Percentiles rank a stretch among this genome's conserved stretches.
phyloP scores from a whole-genome alignment of 2,888 invertebrate species.

The Quadroppia sp. region DNA sequence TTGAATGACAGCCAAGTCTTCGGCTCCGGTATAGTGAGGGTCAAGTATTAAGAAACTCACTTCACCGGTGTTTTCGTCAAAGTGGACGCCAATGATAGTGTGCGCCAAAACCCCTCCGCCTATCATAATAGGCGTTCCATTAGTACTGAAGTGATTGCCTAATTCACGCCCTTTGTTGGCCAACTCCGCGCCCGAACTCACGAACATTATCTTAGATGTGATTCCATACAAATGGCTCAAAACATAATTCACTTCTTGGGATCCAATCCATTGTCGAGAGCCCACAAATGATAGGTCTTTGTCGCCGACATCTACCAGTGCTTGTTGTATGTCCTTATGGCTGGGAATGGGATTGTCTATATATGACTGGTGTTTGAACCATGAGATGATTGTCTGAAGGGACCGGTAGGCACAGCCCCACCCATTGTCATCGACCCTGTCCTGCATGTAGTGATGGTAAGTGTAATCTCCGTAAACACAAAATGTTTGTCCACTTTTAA shows the following conservation, averaged over 20 bases:
- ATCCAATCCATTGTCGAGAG: conserved; percentile 95
- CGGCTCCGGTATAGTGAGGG: conserved; percentile 92
- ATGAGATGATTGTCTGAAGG: conserved; percentile 90
- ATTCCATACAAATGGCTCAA: conserved; percentile 70
- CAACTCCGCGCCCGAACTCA: conserved; percentile 79
- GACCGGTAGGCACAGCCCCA: conserved; percentile 99
- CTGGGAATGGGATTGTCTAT: conserved; percentile 64
- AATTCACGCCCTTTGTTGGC: conserved; percentile 72
- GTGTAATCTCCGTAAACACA: conserved; percentile 75
- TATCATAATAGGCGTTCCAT: conserved; percentile 97
- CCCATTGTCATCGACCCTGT: conserved; percentile 88
- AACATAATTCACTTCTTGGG: conserved; percentile 91
- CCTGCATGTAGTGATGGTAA: conserved; percentile 96
- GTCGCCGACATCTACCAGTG: conserved; percentile 88
- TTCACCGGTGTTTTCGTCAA: conserved; percentile 71
- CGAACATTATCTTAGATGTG: conserved; percentile 72
- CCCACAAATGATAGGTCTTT: conserved; percentile 81
- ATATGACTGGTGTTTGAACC: conserved; percentile 66
- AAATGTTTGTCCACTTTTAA: conserved; percentile 42
- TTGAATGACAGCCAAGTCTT: conserved; percentile 64
- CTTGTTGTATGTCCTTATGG: conserved; percentile 76
- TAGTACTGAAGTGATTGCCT: conserved; percentile 79
- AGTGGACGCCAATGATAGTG: conserved; percentile 92
- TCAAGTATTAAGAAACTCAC: conserved; percentile 91
- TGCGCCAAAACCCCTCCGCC: conserved; percentile 96